These are phyloP conservation scores for Laupala kohalensis DNA, from an alignment of 1,140 invertebrate genomes.

Conservation along the genomic window DNA sequence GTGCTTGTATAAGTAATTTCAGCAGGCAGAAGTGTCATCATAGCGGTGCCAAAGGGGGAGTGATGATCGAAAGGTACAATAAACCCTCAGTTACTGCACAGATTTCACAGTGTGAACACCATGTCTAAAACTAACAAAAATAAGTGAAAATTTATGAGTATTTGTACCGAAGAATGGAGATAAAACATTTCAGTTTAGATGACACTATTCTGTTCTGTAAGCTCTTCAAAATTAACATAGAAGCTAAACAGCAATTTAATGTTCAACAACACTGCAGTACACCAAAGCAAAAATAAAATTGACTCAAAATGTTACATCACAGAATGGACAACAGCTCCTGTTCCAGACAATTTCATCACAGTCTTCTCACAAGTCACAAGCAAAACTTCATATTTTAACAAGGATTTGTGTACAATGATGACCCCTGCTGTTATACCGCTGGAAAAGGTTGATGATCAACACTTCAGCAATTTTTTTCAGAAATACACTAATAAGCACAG, in stretches of 20 bases:
- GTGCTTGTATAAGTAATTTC: neutral
- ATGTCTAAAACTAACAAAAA: neutral
- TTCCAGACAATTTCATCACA: neutral
- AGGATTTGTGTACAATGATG: constrained; percentile 1
- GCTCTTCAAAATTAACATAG: neutral
- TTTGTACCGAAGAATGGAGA: neutral
- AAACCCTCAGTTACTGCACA: neutral
- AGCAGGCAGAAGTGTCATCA: neutral
- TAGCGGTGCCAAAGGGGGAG: neutral
- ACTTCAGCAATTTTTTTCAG: neutral
- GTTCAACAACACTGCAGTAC: neutral
- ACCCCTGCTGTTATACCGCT: neutral
- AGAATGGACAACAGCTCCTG: neutral
- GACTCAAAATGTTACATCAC: neutral
- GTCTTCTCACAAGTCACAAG: neutral
- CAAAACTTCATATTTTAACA: neutral
- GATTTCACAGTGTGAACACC: neutral
- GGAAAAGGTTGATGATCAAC: neutral
- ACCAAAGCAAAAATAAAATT: neutral
- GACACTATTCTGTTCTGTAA: neutral
- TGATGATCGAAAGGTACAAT: neutral
- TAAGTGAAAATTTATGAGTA: neutral
- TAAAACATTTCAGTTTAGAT: neutral
- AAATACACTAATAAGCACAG: neutral
- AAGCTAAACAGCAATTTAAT: neutral